phyloP scores from a whole-genome alignment of 1,140 invertebrate species.

The Teleogryllus occipitalis region DNA sequence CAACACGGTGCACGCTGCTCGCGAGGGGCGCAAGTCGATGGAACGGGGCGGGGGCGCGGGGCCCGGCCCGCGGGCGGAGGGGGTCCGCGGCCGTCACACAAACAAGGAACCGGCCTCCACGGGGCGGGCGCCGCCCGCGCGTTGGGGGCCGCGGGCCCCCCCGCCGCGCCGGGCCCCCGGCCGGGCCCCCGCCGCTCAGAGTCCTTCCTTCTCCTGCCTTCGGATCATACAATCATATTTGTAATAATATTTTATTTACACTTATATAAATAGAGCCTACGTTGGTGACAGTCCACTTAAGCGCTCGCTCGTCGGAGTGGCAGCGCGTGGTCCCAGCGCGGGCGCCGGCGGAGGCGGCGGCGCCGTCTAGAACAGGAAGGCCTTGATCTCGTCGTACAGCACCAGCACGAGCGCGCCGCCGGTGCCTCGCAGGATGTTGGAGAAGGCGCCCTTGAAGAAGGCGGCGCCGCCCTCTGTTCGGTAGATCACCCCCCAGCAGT shows the following conservation, averaged over 20 bases:
- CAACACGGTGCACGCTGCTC: background rate
- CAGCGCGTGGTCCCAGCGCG: background rate
- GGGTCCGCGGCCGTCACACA: background rate
- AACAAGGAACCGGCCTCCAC: background rate
- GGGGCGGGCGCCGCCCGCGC: too few species aligned
- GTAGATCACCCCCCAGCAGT: constrained; percentile 63
- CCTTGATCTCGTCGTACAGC: constrained; percentile 69
- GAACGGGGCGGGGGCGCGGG: background rate
- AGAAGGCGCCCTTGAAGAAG: constrained; percentile 77
- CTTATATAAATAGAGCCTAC: constrained; percentile 5
- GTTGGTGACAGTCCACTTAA: background rate
- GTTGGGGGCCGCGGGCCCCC: too few species aligned
- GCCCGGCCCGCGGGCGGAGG: too few species aligned
- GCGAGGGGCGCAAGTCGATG: background rate
- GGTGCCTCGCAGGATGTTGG: constrained; percentile 68
- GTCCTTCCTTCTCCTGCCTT: background rate
- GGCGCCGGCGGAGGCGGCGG: too few species aligned
- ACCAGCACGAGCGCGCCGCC: constrained; percentile 71
- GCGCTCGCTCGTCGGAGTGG: too few species aligned
- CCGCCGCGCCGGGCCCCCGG: too few species aligned
- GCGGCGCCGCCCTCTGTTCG: constrained; percentile 54
- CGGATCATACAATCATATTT: background rate
- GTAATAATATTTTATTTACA: background rate
- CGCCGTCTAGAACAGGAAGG: constrained; percentile 37
- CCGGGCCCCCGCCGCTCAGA: background rate